phyloP scores from a whole-genome alignment of 2,113 vertebrate species.

The Mustelus asterias region DNA sequence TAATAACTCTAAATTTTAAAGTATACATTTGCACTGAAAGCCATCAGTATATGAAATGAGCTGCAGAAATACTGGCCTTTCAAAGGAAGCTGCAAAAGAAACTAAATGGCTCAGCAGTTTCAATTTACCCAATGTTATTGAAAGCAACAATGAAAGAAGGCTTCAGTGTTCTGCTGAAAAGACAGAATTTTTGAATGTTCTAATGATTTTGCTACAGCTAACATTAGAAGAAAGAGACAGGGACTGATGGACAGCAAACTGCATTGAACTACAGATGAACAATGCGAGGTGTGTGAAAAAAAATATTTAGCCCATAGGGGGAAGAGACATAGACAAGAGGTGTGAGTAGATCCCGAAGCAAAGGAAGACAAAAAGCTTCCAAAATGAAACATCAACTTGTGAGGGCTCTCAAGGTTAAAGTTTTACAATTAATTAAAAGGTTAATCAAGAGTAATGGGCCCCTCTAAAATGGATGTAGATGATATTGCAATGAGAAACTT shows the following conservation, averaged over 20 bases:
- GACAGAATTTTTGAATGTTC: constrained; percentile 36
- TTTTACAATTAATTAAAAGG: not conserved
- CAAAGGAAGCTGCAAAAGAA: not conserved
- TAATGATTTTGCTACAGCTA: constrained; percentile 25
- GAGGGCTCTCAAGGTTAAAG: not conserved
- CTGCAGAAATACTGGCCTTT: not conserved
- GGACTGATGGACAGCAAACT: not conserved
- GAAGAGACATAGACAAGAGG: not conserved
- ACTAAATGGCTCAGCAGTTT: not conserved
- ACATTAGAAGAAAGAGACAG: not conserved
- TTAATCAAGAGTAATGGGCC: not conserved
- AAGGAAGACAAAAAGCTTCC: not conserved
- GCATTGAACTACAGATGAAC: not conserved
- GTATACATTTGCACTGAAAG: not conserved
- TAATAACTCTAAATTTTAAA: not conserved
- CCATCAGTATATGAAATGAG: not conserved
- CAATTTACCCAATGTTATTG: not conserved
- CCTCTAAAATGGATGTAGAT: not conserved
- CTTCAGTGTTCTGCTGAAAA: constrained; percentile 32
- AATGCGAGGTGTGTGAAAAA: not conserved
- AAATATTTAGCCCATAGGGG: constrained; percentile 15
- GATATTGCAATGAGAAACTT: not conserved
- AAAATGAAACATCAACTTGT: not conserved
- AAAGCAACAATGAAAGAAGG: constrained; percentile 37
- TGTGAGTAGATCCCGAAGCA: not conserved